Percentiles rank a stretch among this genome's conserved stretches.
Conservation (phyloP, 1,140 invertebrate genomes). For the Lepidurus apus region DNA sequence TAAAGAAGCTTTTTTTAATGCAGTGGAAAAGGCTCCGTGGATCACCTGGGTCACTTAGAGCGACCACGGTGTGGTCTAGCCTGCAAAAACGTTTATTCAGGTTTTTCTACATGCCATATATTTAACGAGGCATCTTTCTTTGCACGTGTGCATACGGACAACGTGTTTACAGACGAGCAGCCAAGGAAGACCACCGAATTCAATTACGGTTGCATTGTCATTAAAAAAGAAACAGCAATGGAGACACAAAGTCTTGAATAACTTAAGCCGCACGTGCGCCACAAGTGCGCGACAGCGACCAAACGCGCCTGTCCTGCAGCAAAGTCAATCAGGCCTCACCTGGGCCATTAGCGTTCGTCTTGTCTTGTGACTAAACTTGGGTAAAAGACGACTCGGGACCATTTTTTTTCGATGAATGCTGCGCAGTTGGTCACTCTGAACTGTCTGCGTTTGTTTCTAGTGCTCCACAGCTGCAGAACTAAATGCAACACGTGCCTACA, state of each 20-base stretch:
- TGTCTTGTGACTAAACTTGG: background rate
- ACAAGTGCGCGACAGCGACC: background rate
- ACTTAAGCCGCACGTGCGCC: background rate
- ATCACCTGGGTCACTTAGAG: background rate
- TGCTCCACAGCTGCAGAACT: background rate
- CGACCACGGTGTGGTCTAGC: background rate
- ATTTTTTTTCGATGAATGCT: background rate
- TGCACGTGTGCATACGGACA: slow-evolving; percentile 5
- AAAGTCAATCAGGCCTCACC: slow-evolving; percentile 8
- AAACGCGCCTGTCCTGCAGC: background rate
- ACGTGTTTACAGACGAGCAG: background rate
- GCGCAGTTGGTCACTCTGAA: background rate
- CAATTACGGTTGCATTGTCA: background rate
- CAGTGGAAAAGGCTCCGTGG: background rate
- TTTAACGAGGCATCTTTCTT: background rate
- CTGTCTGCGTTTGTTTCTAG: background rate
- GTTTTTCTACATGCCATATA: too few relatives aligned
- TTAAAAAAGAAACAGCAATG: background rate
- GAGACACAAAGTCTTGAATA: background rate
- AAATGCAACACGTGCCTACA: background rate
- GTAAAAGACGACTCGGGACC: background rate
- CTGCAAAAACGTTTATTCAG: too few relatives aligned
- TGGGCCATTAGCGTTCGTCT: background rate
- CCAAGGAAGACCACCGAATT: slow-evolving; percentile 9
- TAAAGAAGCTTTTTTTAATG: background rate